Evolutionary conservation across 2,797 vertebrate species (phyloP), one percentile per base, ranked within the genome.

Genomic region (Gila robusta): DNA sequence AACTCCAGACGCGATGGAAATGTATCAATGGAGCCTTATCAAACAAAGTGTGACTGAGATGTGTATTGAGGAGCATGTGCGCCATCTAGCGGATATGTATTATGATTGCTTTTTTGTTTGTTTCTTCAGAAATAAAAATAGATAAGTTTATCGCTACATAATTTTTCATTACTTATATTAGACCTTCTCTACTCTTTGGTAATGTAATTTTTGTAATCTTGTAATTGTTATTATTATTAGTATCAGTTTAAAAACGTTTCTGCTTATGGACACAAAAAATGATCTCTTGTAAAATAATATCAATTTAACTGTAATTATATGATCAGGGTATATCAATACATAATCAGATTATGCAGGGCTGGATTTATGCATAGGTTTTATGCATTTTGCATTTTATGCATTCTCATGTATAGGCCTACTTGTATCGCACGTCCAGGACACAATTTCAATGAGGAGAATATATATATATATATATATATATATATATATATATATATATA

Each of bases 1-100:
- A 6, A 12, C 5, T 37, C 21, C 32, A 14, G 17, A 56, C 19
- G 5, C 11, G 9, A 10, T 47, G 9, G 16, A 26, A 66, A 66
- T 79, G 54, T 26, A 10, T 28, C 9, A 49, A 14, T 19, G 11
- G 41, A 41, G 5, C 16, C 26, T 44, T 12, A 23, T 41, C 6
- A 59, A 59, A 16, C 10, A 72, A 71, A 23, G n/a, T 16, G 6
- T 10, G 16, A 17, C 35, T 56, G 23, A 54, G 32, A 11, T 70
- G 39, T 28, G 14, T 52, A 10, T 70, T 67, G 62, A 28, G 19
- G 62, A 35, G 41, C 37, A 44, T 1, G 49, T 47, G 39, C 41
- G 83, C 66, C 74, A 85, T 59, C 83, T 85, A 79, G 83, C 7
- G 74, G 64, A 52, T 21, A 28, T 26, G 2, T n/a, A 0, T 19